Base-by-base conservation (phyloP, 2,113 vertebrate genomes). In the Verasper variegatus region DNA sequence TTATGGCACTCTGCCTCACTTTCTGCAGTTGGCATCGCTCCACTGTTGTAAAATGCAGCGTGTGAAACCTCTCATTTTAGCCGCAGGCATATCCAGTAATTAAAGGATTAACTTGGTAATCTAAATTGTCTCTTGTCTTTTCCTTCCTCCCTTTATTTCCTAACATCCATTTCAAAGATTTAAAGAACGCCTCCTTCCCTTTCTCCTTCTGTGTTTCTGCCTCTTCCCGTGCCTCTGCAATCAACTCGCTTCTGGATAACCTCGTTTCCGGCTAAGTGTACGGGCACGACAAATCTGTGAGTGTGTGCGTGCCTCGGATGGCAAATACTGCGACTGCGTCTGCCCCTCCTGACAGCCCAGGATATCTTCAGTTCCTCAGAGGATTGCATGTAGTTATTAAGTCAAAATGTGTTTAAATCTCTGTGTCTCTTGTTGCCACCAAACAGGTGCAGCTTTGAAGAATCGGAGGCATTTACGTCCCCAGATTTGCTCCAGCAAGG, bases 71-170 rank as follows among this genome's bases (percentile, higher is more conserved):
- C 70, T 80, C 73, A 65, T 90, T 90, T 79, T 85, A 87, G 90
- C 91, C 86, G 55, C 24, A 78, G 91, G 91, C 88, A 71, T 84
- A 90, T 86, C 85, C 80, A 71, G 81, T 94, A 94, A 95, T 94
- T 93, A 90, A 93, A 91, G 92, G 91, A 94, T 94, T 94, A 92
- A 90, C 85, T 91, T 93, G 74, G 87, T 93, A 92, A 93, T 94
- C 92, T 91, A 89, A 94, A 94, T 93, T 81, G 90, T 93, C 88
- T 93, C 86, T 85, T 85, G 81, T 87, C 81, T 88, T 84, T 76
- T 55, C 71, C 67, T 77, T 83, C 73, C 82, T 83, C 65, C 78
- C 75, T 74, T 88, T 81, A 85, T 76, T 86, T 86, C 78, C 76
- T 31, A 80, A 84, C 85, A 75, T 90, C 83, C 74, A 67, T 92